Conservation (phyloP, 2,888 invertebrate genomes). For the Agrenia bidenticulata region DNA sequence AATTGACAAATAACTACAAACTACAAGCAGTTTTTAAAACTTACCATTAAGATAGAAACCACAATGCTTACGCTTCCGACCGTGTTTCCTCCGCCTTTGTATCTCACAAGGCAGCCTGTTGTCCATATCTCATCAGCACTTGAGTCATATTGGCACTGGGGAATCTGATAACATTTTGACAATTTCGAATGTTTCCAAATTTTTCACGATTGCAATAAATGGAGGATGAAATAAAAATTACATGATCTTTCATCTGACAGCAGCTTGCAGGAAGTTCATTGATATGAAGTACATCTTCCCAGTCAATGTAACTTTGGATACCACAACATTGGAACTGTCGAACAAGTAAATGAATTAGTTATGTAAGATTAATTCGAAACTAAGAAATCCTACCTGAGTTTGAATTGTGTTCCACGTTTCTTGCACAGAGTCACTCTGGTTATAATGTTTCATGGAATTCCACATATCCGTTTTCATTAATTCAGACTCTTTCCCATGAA, state of each 20-base stretch:
- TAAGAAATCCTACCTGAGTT: conserved; percentile 60
- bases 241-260: conserved; percentile 48
- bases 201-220: neutral
- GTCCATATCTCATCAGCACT: conserved; percentile 67
- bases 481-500: conserved; percentile 76
- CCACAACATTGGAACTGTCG: conserved; percentile 82
- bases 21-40: conserved; percentile 6
- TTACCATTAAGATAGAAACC: conserved; percentile 81
- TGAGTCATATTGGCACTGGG: conserved; percentile 63
- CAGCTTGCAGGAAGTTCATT: conserved; percentile 53
- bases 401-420: conserved; percentile 88
- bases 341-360: no score
- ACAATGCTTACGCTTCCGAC: conserved; percentile 79
- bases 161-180: conserved; percentile 55
- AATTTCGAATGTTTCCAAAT: neutral
- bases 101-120: conserved; percentile 73
- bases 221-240: conserved; percentile 6
- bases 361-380: neutral
- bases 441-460: conserved; percentile 73
- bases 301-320: conserved; percentile 72
- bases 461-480: conserved; percentile 77
- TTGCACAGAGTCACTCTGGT: conserved; percentile 68
- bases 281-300: conserved; percentile 59
- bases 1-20: neutral
- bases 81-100: conserved; percentile 72